Conservation (phyloP, 2,888 invertebrate species). For the Fragum fragum region DNA sequence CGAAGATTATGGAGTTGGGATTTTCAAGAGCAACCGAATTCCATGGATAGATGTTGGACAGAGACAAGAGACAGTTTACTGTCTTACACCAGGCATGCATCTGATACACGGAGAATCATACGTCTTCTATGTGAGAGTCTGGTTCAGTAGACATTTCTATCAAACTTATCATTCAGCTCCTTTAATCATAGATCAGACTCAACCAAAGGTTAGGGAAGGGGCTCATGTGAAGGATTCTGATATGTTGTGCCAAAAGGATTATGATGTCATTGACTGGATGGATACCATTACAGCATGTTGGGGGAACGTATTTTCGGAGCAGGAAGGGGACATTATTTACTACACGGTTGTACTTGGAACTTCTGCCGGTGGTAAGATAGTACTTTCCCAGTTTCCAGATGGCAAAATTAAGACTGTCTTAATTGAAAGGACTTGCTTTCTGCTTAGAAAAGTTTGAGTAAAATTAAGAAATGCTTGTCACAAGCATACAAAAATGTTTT, state of each 20-base stretch:
- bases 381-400: too few relatives aligned
- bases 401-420: too few relatives aligned
- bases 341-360: constrained; percentile 54
- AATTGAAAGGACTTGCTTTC: too few relatives aligned
- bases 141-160: constrained; percentile 51
- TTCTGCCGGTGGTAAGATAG: constrained; percentile 38
- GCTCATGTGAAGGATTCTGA: constrained; percentile 62
- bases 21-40: constrained; percentile 56
- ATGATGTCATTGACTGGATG: constrained; percentile 65
- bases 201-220: constrained; percentile 63
- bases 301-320: constrained; percentile 59
- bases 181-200: constrained; percentile 63
- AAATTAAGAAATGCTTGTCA: too few relatives aligned
- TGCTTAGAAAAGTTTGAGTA: too few relatives aligned
- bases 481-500: too few relatives aligned
- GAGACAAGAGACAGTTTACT: constrained; percentile 47
- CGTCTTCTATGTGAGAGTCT: constrained; percentile 60
- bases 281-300: constrained; percentile 68
- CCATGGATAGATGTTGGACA: constrained; percentile 67
- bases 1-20: constrained; percentile 57
- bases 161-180: constrained; percentile 52
- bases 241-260: constrained; percentile 55
- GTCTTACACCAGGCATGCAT: constrained; percentile 46
- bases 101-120: constrained; percentile 48
- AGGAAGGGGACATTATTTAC: constrained; percentile 36